Conservation (phyloP, 2,797 vertebrate species). For the Chloroceryle amazona region DNA sequence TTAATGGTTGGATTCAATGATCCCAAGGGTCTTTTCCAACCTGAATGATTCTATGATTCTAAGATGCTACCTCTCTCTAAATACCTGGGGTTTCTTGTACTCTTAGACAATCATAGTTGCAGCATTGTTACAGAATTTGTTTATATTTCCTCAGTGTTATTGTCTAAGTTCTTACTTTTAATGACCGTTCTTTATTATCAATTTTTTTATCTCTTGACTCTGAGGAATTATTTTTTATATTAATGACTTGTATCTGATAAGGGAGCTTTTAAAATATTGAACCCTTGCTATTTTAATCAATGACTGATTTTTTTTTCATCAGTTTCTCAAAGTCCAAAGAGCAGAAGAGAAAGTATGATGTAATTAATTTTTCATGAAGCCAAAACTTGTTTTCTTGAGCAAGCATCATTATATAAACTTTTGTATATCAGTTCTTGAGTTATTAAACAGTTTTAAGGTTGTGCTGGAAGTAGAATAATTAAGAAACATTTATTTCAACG, state of each 20-base stretch:
- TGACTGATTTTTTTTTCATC: background rate
- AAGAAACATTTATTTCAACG: background rate
- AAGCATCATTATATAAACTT: background rate
- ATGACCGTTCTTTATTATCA: background rate
- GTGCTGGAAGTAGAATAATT: background rate
- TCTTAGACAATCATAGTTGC: background rate
- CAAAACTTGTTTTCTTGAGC: background rate
- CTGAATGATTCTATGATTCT: no score
- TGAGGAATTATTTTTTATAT: background rate
- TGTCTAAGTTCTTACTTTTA: background rate
- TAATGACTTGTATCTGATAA: background rate
- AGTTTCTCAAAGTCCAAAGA: background rate
- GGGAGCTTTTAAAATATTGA: constrained; percentile 4
- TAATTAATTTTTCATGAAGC: background rate
- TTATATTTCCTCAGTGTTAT: background rate
- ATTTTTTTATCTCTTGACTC: background rate
- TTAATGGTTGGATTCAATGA: no score
- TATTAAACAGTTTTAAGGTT: constrained; percentile 11
- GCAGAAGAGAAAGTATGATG: background rate
- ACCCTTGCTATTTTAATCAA: constrained; percentile 5
- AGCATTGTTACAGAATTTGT: background rate
- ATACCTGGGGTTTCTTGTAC: background rate
- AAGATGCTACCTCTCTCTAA: background rate
- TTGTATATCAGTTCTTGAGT: background rate
- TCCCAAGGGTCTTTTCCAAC: no score